Evolutionary conservation across 2,797 vertebrate species (phyloP), one percentile per base, ranked within the genome.

Genomic region (Momotus momota): DNA sequence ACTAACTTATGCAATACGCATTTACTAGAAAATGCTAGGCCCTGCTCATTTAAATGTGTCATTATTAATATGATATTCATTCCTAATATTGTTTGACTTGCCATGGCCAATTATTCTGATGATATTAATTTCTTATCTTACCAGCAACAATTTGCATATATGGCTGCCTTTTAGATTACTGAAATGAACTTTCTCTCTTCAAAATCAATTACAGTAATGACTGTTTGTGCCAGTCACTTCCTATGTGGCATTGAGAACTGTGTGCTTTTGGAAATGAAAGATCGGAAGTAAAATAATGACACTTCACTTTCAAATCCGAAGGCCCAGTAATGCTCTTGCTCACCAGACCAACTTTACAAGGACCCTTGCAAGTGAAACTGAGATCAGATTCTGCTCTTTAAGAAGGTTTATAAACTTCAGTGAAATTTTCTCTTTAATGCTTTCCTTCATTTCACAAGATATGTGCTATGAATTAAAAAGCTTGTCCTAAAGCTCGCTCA

Each of bases 191-290:
- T 12, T 51, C 14, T 73, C 49, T 61, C 75, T 83, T 69, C 83
- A 92, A 86, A 96, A 95, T 95, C 87, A 77, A 80, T 94, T 96
- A 94, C n/a, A 77, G 12, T 84, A 93, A 90, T 82, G 72, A 87
- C 49, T 86, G 14, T 79, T 93, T 77, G 67, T 5, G 4, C 67
- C 72, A 82, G 60, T 54, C 10, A 49, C 67, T 92, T 95, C 86
- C 52, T 72, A 33, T 65, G 71, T 22, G 25, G 45, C 54, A 54
- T 41, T 80, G 65, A 87, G 54, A 65, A 82, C n/a, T 17, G n/a
- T 65, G 40, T 89, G 45, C 49, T 81, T 84, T 92, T 69, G 83
- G 64, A 96, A 95, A 74, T 58, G 35, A 67, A 86, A 78, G 57
- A 51, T 35, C 5, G 3, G 23, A 84, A 84, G 45, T 45, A 55